Evolutionary conservation across 1,140 invertebrate genomes (phyloP), one percentile per base, ranked within the genome.

Genomic region (Aphelinus atriplicis): DNA sequence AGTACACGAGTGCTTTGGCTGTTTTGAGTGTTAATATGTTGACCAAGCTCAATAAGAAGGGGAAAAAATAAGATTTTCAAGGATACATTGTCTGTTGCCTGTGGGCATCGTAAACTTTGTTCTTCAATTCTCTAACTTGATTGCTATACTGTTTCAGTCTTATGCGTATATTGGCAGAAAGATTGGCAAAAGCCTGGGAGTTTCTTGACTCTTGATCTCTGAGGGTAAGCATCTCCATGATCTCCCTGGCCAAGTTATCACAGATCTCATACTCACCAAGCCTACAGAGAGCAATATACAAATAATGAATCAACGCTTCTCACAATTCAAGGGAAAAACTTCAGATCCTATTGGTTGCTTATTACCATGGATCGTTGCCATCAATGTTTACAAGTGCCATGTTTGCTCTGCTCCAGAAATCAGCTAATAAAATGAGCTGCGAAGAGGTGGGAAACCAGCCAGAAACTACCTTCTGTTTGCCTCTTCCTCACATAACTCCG

Each of bases 251-350:
- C 2, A 93, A 79, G 67, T 90, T 90, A 80, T 93, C 91, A 79
- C 92, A 93, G 0, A 90, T 89, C 75, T 93, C 92, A 83, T 92
- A 89, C 79, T 93, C 92, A 0, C 86, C 81, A 3, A 92, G 84
- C 92, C 92, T 93, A 74, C 43, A 77, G 79, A 69, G 70, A 46
- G 75, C 76, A 71, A 74, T 67, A 67, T 76, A 75, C 75, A 62
- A 66, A 62, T 61, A 69, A 9, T 60, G 56, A 56, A 2, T 26
- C 26, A 26, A 26, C 9, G 51, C 51, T 9, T 53, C 51, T 9
- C 4, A 53, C 4, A 53, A 9, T 9, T 6, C 51, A 53, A 9
- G 9, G 51, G 9, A 53, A 53, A 53, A 53, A 53, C 51, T 53
- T 53, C 51, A 53, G 4, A 9, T 26, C n/a, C n/a, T 7, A 7